Base-by-base conservation (phyloP, 1,140 invertebrate species). In the Trichoplusia ni region DNA sequence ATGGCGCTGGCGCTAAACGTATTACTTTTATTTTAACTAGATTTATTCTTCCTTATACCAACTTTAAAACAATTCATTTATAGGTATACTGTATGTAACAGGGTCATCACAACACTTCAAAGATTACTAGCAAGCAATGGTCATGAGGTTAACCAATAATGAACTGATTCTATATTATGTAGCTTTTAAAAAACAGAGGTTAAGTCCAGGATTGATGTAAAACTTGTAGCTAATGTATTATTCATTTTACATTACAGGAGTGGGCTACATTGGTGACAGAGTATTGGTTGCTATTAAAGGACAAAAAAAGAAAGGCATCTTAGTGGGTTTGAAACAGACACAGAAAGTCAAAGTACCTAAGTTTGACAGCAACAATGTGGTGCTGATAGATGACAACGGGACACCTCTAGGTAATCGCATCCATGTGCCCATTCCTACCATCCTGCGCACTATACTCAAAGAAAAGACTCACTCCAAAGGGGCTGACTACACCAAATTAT, bases 331-430 rank as follows among this genome's bases (percentile, higher is more conserved):
- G 0, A 98, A 97, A 81, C 95, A 97, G 80, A 94, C 93, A 56
- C 97, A 99, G 81, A 93, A 93, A 58, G 82, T 94, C 2, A 95
- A 96, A 84, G 92, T 98, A 25, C 98, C 98, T 0, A 96, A 95
- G 79, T 98, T 97, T 90, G 99, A 99, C 86, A 97, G 95, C 68
- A 99, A 99, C 82, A 99, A 99, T 90, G 84, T 99, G 62, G 98
- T 99, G 0, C 88, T 99, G 0, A 96, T 99, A 53, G 98, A 99
- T 81, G 98, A 99, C 74, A 96, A 94, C 88, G 98, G 98, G 69
- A 95, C 93, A 16, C 98, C 98, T 0, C 88, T 99, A 7, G 99
- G 99, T 18, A 99, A 96, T 2, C 93, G 98, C 66, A 98, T 99
- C 69, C 94, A 96, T 77, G 97, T 97, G 8, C 99, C 99, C 0